Base-by-base conservation (phyloP, 2,113 vertebrate species). In the Lycaon pictus region DNA sequence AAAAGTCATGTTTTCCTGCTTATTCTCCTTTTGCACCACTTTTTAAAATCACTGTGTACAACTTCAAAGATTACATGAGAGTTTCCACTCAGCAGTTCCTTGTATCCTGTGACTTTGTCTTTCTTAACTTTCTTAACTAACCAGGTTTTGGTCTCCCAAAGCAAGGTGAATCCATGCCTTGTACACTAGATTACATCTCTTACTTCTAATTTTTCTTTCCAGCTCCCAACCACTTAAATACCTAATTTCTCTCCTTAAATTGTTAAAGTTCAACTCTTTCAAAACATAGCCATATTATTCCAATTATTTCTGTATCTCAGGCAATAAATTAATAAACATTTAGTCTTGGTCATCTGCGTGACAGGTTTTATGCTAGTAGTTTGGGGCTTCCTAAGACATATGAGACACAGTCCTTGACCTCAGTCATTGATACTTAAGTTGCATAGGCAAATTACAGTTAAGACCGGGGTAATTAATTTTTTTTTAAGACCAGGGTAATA, bases 271-370 rank as follows among this genome's bases (percentile, higher is more conserved):
- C 7, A 90, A 2, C 2, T 95, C 63, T 81, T 93, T 86, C 12
- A 43, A 60, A 90, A 90, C 7, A 82, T 80, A 83, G 11, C 1
- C 19, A 53, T 93, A 74, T 63, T 88, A 55, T 80, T 56, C 9
- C 67, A 91, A 55, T 74, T 90, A 65, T 83, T 79, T 89, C 35
- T 95, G 0, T 55, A 62, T 72, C 11, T 88, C 5, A 53, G 29
- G 9, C 3, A 96, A 69, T 96, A 95, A 82, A 71, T 87, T 67
- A 83, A 90, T 71, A 83, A 63, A 17, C 2, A 55, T 62, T 72
- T 80, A 69, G 5, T 85, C 16, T 76, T 43, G 79, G n/a, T 5
- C 11, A 62, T 1, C 4, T 72, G 48, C 69, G 11, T 65, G 5
- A 4, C 84, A 7, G 11, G 3, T 37, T 90, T 95, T 74, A 32